A percentile compares a stretch with the other conserved stretches of the same genome.
These are phyloP conservation scores for Ranitomeya variabilis DNA, from an alignment of 2,113 vertebrate species.

Conservation along the genomic window DNA sequence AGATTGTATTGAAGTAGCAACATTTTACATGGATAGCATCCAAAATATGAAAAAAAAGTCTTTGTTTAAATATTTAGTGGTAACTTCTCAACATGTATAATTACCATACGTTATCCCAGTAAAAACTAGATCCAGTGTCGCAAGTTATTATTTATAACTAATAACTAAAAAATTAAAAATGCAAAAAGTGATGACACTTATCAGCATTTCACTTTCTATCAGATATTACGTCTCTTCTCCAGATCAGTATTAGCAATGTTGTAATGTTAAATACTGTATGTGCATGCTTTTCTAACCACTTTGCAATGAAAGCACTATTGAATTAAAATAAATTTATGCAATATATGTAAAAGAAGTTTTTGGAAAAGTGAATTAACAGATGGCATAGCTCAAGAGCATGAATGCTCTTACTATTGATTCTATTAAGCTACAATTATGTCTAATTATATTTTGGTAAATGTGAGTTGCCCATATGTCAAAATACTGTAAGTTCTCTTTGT, in stretches of 20 bases:
- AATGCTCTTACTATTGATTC: neutral
- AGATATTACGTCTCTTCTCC: neutral
- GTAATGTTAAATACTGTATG: neutral
- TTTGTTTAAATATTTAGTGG: too few relatives aligned
- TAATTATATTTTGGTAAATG: constrained; percentile 15
- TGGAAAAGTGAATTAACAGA: constrained; percentile 1
- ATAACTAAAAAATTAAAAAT: neutral
- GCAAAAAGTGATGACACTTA: neutral
- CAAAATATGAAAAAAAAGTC: neutral
- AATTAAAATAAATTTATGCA: neutral
- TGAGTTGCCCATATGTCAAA: constrained; percentile 12
- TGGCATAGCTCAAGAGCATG: constrained; percentile 11
- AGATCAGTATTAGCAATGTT: too few relatives aligned
- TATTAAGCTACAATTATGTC: constrained; percentile 12
- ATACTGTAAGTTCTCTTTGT: neutral
- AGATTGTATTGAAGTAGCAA: neutral
- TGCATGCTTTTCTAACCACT: neutral
- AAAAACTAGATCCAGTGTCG: too few relatives aligned
- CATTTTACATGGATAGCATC: neutral
- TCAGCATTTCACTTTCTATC: neutral
- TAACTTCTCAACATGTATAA: too few relatives aligned
- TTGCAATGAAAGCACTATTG: neutral
- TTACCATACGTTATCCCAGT: too few relatives aligned
- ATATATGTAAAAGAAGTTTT: neutral
- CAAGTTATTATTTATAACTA: too few relatives aligned